Base-by-base conservation (phyloP, 2,113 vertebrate species). In the Spea bombifrons region DNA sequence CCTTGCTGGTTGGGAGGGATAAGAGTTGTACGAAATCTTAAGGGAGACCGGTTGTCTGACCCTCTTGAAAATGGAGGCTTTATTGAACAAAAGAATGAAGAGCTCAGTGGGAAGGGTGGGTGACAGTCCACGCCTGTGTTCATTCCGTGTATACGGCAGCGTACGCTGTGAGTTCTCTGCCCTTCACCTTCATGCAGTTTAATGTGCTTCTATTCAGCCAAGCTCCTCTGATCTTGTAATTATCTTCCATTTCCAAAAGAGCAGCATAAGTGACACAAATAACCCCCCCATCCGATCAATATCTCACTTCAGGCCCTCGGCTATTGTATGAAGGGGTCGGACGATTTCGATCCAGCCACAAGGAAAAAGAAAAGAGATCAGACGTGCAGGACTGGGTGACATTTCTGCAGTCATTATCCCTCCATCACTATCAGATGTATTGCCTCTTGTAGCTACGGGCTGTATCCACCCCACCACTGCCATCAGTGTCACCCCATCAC, bases 221-320 rank as follows among this genome's bases (percentile, higher is more conserved):
- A 67, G 85, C 84, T 82, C 87, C 75, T 81, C 86, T 90, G 87
- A 88, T 87, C 87, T 84, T 83, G 85, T 86, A 90, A 90, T 90
- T 90, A 90, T 88, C 88, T 88, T 89, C 85, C 77, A 80, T 83
- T 86, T 84, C 89, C 83, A 89, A 90, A 90, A 89, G 88, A 88
- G 84, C 87, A 90, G 84, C 84, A 85, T 85, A 61, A 73, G 73
- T 88, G 87, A 85, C 88, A 88, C 84, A 87, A 87, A 86, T 43
- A 80, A 84, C 86, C 78, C 84, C 82, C 77, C 83, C 77, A 81
- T 84, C 83, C 83, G 86, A 90, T 90, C 88, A 78, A 88, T 90
- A 89, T 85, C 86, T 86, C 84, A 48, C 87, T 89, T 81, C 83
- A 87, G 84, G 84, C 85, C 84, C 85, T 74, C 78, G 0, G 0